Conservation (phyloP, 2,113 vertebrate genomes). For the Platycercus adscitus region DNA sequence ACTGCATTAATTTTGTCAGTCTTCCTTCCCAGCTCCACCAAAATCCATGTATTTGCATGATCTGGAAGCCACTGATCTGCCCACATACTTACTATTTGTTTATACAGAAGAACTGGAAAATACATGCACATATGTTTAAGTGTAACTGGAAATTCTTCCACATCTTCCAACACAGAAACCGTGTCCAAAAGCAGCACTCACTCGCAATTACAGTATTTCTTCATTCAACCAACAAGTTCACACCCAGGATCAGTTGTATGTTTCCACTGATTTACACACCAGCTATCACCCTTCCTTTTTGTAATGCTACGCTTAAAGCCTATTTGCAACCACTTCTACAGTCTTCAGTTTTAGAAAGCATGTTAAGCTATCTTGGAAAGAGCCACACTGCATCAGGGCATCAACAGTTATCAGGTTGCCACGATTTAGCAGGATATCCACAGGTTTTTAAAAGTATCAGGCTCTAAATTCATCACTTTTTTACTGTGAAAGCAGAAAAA, state of each 20-base stretch:
- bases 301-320: not conserved
- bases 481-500: not conserved
- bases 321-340: not conserved
- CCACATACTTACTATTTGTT: conserved; percentile 29
- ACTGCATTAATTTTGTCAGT: not conserved
- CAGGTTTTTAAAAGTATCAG: not conserved
- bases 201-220: not conserved
- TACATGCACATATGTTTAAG: not conserved
- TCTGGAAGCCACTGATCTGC: conserved; percentile 22
- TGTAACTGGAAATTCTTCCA: not conserved
- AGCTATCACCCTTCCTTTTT: not conserved
- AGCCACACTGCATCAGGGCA: not conserved
- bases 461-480: not conserved
- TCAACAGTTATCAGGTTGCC: not conserved
- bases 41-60: conserved; percentile 49
- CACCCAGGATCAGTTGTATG: not conserved
- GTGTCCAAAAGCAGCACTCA: not conserved
- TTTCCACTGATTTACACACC: not conserved
- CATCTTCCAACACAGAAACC: conserved; percentile 4
- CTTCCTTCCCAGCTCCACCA: conserved; percentile 35
- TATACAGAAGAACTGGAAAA: conserved; percentile 21
- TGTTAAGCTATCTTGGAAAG: not conserved
- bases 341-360: not conserved
- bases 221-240: not conserved
- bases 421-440: not conserved